A percentile compares a stretch with the other conserved stretches of the same genome.
Conservation (phyloP, 2,888 invertebrate genomes). For the Tuberolachnus salignus region DNA sequence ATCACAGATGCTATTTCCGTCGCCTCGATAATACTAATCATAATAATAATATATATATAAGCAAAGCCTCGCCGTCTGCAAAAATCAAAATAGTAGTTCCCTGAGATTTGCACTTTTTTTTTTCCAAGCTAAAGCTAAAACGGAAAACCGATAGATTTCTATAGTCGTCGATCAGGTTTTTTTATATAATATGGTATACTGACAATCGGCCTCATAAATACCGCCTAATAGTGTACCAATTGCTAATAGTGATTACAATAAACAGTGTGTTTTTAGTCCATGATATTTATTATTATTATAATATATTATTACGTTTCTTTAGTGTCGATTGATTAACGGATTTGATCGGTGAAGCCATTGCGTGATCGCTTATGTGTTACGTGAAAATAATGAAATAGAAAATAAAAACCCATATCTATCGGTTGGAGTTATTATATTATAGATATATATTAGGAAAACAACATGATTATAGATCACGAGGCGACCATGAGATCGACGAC, state of each 20-base stretch:
- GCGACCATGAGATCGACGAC: constrained; percentile 51
- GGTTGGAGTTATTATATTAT: background rate
- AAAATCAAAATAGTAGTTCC: too few relatives aligned
- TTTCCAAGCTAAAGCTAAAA: too few relatives aligned
- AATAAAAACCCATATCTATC: constrained; percentile 38
- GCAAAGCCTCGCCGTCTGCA: too few relatives aligned
- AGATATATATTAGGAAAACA: constrained; percentile 36
- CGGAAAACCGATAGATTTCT: too few relatives aligned
- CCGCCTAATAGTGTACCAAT: too few relatives aligned
- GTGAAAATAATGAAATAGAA: constrained; percentile 3
- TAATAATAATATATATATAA: too few relatives aligned
- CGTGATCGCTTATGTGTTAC: too few relatives aligned
- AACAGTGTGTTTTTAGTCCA: background rate
- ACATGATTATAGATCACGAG: constrained; percentile 54
- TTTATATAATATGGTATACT: background rate
- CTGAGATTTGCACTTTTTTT: too few relatives aligned
- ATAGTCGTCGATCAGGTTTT: too few relatives aligned
- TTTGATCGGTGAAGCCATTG: background rate
- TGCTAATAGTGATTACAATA: background rate
- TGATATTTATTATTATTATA: background rate
- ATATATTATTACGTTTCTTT: constrained; percentile 6
- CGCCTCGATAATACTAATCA: too few relatives aligned
- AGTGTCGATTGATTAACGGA: constrained; percentile 5
- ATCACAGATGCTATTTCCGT: too few relatives aligned
- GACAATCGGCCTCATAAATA: background rate